phyloP scores from a whole-genome alignment of 37 sponge, comb jelly and placozoan species.

The Ephydatia muelleri region DNA sequence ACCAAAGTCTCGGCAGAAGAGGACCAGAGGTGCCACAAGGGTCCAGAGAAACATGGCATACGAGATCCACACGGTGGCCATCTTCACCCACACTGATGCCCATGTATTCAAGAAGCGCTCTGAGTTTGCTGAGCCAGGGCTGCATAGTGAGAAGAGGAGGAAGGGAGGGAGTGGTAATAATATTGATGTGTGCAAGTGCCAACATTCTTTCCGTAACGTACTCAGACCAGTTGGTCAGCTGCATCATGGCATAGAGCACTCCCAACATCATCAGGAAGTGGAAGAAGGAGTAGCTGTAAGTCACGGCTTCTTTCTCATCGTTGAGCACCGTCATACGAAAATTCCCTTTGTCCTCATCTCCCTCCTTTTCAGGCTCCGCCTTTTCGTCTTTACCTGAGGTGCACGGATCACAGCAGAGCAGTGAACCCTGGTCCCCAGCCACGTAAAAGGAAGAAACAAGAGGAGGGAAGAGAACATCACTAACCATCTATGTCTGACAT shows the following conservation, averaged over 20 bases:
- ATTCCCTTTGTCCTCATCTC: conserved; percentile 58
- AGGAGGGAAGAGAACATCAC: conserved; percentile 1
- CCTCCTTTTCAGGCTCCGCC: conserved; percentile 14
- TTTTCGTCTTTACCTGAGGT: conserved; percentile 18
- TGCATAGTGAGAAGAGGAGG: conserved; percentile 4
- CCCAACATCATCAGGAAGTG: conserved; percentile 94
- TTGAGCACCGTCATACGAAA: conserved; percentile 49
- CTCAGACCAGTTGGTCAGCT: conserved; percentile 96
- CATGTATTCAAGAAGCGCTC: conserved; percentile 78
- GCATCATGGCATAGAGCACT: conserved; percentile 93
- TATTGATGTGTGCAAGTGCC: too few relatives aligned
- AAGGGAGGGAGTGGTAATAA: too few relatives aligned
- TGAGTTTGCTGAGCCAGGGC: conserved; percentile 44
- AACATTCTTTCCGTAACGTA: conserved; percentile 26
- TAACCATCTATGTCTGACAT: not conserved
- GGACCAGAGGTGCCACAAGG: conserved; percentile 83
- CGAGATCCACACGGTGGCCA: conserved; percentile 76
- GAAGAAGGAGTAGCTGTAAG: conserved; percentile 98
- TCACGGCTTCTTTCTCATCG: conserved; percentile 89
- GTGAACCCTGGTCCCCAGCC: conserved; percentile 26
- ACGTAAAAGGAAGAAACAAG: conserved; percentile 4
- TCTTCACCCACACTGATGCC: conserved; percentile 89
- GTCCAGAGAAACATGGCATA: conserved; percentile 87
- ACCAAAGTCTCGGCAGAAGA: conserved; percentile 82
- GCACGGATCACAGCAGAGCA: conserved; percentile 63